Evolutionary conservation across 2,888 invertebrate species (phyloP), one percentile per base, ranked within the genome.

Genomic region (Agrochola circellaris): DNA sequence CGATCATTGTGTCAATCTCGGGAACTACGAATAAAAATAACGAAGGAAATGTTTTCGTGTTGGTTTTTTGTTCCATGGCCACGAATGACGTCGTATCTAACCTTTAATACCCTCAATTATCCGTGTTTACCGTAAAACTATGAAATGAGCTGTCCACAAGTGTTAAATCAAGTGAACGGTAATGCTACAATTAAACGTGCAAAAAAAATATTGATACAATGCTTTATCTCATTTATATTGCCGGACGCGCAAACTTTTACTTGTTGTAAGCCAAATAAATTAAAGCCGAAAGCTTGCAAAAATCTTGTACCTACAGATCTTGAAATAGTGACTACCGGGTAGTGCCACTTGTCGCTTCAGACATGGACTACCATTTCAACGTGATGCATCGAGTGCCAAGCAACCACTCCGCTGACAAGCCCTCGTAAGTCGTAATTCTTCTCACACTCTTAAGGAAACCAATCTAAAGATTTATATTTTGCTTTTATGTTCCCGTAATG

Each of bases 1-100:
- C 94, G 90, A 94, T 94, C 93, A 93, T 86, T 86, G 83, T 92
- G 93, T 93, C 93, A 92, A 92, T 91, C 89, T 67, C 73, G 66
- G 64, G 72, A 83, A 81, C 83, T 88, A 85, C 72, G 82, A 82
- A 82, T 86, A 84, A 87, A 86, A 82, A 83, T 73, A 84, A 82
- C 75, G 61, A 64, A 45, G 23, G 45, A 56, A 34, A 48, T n/a
- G 34, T 0, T 15, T 42, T 68, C 34, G 13, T 26, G n/a, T 54
- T 38, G 20, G 1, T 42, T 0, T 75, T 81, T 42, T 68, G 6
- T 61, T 34, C 45, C 38, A 71, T 23, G 30, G 58, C 64, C 23
- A 13, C 23, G 11, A 15, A 73, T 66, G 54, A 56, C 51, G 61
- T 42, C 15, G 17, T 3, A 23, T 60, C 15, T 38, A 51, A 48